phyloP scores from a whole-genome alignment of 2,113 vertebrate genomes.

The Tautogolabrus adspersus region DNA sequence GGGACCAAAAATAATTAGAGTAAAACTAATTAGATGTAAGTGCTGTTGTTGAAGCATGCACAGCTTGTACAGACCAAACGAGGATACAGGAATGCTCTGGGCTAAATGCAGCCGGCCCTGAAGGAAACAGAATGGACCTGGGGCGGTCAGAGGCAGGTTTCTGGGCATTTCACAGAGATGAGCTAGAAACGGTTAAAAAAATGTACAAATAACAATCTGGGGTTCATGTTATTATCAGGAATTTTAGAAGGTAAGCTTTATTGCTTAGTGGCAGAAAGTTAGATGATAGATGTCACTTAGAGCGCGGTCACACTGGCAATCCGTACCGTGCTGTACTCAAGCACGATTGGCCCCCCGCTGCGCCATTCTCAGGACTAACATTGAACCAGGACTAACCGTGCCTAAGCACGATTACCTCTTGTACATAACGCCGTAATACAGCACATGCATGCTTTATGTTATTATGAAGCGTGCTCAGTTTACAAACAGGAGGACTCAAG shows the following conservation, averaged over 20 bases:
- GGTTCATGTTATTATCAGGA: not conserved
- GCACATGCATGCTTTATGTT: no score
- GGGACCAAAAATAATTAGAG: conserved; percentile 78
- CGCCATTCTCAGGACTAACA: no score
- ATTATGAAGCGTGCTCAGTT: no score
- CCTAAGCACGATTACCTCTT: no score
- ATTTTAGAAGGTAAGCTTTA: not conserved
- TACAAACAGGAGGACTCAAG: no score
- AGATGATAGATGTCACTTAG: not conserved
- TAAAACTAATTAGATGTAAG: conserved; percentile 79
- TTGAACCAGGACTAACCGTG: no score
- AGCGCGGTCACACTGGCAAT: no score
- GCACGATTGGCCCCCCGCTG: no score
- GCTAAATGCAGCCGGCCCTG: conserved; percentile 38
- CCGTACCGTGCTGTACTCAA: no score
- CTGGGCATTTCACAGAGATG: not conserved
- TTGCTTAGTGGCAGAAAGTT: not conserved
- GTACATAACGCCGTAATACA: no score
- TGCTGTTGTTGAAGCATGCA: conserved; percentile 65
- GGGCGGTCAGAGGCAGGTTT: not conserved
- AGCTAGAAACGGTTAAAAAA: conserved; percentile 8
- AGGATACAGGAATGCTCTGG: conserved; percentile 32
- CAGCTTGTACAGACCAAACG: conserved; percentile 48
- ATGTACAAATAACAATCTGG: no score
- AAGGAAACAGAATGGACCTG: conserved; percentile 12